phyloP scores from a whole-genome alignment of 1,140 invertebrate genomes.

The Lithobius niger region DNA sequence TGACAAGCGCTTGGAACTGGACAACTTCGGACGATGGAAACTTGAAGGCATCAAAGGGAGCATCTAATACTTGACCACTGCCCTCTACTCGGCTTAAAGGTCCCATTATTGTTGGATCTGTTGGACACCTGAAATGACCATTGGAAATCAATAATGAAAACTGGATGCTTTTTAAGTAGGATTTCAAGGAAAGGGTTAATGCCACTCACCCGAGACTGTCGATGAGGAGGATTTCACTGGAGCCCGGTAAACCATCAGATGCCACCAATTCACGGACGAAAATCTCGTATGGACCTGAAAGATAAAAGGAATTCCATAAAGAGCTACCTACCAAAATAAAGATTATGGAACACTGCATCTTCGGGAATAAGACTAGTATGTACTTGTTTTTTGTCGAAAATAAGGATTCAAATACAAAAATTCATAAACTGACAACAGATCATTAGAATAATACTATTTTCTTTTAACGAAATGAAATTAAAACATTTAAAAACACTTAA shows the following conservation, averaged over 20 bases:
- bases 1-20: conserved; percentile 83
- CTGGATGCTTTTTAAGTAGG: too few relatives aligned
- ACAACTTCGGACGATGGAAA: conserved; percentile 89
- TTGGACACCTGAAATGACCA: conserved; percentile 51
- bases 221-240: conserved; percentile 80
- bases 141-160: too few relatives aligned
- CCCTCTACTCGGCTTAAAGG: conserved; percentile 58
- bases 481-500: too few relatives aligned
- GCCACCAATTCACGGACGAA: conserved; percentile 86
- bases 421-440: too few relatives aligned
- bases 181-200: too few relatives aligned
- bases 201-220: conserved; percentile 61
- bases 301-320: conserved; percentile 2
- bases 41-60: conserved; percentile 89
- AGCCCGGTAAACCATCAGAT: conserved; percentile 73
- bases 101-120: conserved; percentile 84
- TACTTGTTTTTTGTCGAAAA: too few relatives aligned
- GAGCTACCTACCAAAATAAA: conserved; percentile 9
- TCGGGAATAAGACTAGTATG: too few relatives aligned
- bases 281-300: conserved; percentile 64
- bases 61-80: conserved; percentile 56
- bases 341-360: background rate
- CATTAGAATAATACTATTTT: too few relatives aligned
- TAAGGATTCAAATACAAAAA: too few relatives aligned
- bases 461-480: too few relatives aligned